Evolutionary conservation across 2,888 invertebrate species (phyloP).

Genomic region (Lycophotia porphyrea): DNA sequence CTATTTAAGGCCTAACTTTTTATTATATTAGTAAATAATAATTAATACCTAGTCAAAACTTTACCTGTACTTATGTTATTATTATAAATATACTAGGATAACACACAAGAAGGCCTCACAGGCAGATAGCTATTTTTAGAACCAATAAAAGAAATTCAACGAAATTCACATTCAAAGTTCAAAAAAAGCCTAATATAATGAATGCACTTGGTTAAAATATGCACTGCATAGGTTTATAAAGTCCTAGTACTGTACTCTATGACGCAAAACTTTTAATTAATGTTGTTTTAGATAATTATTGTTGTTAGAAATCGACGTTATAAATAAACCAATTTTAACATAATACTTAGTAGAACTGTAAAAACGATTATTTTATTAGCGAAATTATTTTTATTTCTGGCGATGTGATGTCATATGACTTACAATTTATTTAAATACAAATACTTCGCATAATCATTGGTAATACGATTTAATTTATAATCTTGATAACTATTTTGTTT

Average conservation of each 20-base stretch:
- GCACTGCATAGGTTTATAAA: constrained; percentile 50
- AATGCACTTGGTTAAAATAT: constrained; percentile 60
- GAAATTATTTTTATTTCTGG: not conserved
- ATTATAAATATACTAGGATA: constrained; percentile 35
- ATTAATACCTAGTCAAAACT: constrained; percentile 47
- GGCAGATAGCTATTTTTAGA: constrained; percentile 16
- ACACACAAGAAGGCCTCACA: not conserved
- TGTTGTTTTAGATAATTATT: constrained; percentile 24
- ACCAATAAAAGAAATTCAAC: constrained; percentile 53
- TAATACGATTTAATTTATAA: not conserved
- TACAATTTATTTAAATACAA: not conserved
- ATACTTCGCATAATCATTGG: not conserved
- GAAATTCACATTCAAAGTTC: constrained; percentile 60
- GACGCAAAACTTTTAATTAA: not conserved
- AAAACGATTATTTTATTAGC: not conserved
- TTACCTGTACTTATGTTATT: constrained; percentile 30
- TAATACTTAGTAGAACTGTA: not conserved
- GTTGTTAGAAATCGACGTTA: constrained; percentile 7
- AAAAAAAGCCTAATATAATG: constrained; percentile 62
- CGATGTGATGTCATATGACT: no score
- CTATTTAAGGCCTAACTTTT: constrained; percentile 66
- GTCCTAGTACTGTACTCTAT: constrained; percentile 37
- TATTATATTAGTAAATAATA: constrained; percentile 17
- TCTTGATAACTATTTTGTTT: not conserved
- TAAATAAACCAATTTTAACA: not conserved